Evolutionary conservation across 2,888 invertebrate species (phyloP).

Genomic region (Conistra vaccinii): DNA sequence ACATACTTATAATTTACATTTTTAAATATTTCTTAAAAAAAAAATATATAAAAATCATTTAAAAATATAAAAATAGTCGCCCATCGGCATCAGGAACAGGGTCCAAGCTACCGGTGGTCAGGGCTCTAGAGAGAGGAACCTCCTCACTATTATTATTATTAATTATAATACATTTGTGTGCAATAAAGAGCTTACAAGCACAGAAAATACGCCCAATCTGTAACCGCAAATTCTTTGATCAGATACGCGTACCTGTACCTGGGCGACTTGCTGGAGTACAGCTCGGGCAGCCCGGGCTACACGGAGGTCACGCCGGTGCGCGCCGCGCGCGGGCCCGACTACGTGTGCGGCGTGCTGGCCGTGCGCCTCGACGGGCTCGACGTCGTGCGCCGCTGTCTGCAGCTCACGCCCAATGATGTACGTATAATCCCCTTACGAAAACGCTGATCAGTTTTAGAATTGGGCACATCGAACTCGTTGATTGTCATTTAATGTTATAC

Average conservation of each 20-base stretch:
- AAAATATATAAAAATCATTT: no score
- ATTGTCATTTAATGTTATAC: not conserved
- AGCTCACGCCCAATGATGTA: constrained; percentile 29
- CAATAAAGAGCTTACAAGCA: not conserved
- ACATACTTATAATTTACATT: no score
- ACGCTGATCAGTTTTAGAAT: not conserved
- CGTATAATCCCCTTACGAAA: not conserved
- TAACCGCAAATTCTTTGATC: no score
- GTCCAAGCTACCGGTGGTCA: no score
- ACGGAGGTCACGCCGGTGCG: constrained; percentile 77
- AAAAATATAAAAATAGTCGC: no score
- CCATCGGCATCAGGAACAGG: no score
- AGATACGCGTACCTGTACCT: constrained; percentile 79
- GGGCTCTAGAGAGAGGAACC: no score
- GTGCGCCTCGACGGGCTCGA: constrained; percentile 74
- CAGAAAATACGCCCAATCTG: not conserved
- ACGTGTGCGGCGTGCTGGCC: constrained; percentile 78
- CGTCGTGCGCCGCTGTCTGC: constrained; percentile 69
- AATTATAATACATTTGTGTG: no score
- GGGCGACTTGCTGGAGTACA: constrained; percentile 76
- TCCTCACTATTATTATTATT: no score
- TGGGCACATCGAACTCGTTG: not conserved
- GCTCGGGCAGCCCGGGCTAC: constrained; percentile 70
- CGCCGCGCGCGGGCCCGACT: constrained; percentile 52
- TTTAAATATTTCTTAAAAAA: no score